Evolutionary conservation across 2,113 vertebrate genomes (phyloP).

Genomic region (Tachysurus fulvidraco): DNA sequence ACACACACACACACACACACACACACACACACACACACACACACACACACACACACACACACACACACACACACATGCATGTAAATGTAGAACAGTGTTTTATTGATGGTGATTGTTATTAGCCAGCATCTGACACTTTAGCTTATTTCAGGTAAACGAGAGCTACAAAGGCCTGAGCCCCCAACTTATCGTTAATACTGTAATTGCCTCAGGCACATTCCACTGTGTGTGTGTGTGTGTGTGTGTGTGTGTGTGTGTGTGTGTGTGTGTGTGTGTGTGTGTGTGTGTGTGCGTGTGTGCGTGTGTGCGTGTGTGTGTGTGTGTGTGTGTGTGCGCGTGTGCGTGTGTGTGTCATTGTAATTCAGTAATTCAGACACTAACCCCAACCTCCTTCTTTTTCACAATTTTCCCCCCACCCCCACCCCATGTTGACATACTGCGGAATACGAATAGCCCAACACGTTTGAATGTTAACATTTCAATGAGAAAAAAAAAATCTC

Average conservation of each 20-base stretch:
- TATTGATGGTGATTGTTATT: not conserved
- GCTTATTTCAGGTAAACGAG: constrained; percentile 23
- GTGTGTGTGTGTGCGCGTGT: constrained; percentile 44
- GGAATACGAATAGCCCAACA: constrained; percentile 64
- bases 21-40: not conserved
- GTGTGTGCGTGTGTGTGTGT: constrained; percentile 26
- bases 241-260: constrained; percentile 42
- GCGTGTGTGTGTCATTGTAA: constrained; percentile 64
- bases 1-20: not conserved
- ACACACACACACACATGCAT: not conserved
- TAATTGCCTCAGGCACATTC: constrained; percentile 57
- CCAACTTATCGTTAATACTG: constrained; percentile 42
- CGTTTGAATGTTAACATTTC: constrained; percentile 69
- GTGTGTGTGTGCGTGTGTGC: constrained; percentile 46
- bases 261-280: constrained; percentile 40
- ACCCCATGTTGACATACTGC: constrained; percentile 62
- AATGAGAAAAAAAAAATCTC: constrained; percentile 67
- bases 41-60: not conserved
- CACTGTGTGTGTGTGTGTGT: constrained; percentile 37
- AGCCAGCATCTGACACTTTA: not conserved
- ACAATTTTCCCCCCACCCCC: constrained; percentile 16
- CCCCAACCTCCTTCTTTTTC: constrained; percentile 30
- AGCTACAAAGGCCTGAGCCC: constrained; percentile 28
- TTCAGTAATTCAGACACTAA: constrained; percentile 52
- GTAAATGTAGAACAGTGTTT: constrained; percentile 21